Base-by-base conservation (phyloP, 1,140 invertebrate genomes). In the Drosophila tropicalis region DNA sequence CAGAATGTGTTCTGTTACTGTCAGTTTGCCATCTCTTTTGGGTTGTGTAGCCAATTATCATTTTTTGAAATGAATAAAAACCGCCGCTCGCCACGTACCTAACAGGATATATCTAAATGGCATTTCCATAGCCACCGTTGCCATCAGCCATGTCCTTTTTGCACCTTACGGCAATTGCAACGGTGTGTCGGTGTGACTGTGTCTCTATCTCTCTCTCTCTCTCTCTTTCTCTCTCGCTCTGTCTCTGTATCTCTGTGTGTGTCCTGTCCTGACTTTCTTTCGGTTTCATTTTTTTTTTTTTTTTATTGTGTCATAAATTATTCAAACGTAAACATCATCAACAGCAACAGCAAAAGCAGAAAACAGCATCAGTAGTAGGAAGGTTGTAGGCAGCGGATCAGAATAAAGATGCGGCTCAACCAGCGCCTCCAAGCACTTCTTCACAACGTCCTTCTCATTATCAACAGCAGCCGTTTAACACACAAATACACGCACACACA, bases 271-370 rank as follows among this genome's bases (percentile, higher is more conserved):
- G 51, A 68, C 57, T 65, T 60, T 64, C 61, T 73, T 72, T 64
- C 44, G 47, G 61, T 64, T 64, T 54, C 51, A 17, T 55, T 55
- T 70, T 76, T 85, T 25, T 22, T 85, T 25, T 22, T 22, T 25
- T 85, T 85, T 86, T 29, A 84, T 89, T 89, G 85, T 80, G 67
- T 85, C 83, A 91, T 91, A 91, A 91, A 91, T 91, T 91, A 91
- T 91, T 91, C 90, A 91, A 90, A 91, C 73, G 81, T 76, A 91
- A 91, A 91, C 90, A 91, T 91, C 90, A 91, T 84, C 90, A 91
- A 40, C 65, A 66, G 67, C 40, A 47, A 15, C 22, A 41, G 10
- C 32, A 62, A 15, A 15, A 39, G 40, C 32, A 57, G 65, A 41
- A 32, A n/a, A 22, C 65, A 66, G 41, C 40, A 47, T 12, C 40